Percentiles rank a stretch among this genome's conserved stretches.
Evolutionary conservation across 2,888 invertebrate genomes (phyloP).

Genomic region (Pecten maximus): DNA sequence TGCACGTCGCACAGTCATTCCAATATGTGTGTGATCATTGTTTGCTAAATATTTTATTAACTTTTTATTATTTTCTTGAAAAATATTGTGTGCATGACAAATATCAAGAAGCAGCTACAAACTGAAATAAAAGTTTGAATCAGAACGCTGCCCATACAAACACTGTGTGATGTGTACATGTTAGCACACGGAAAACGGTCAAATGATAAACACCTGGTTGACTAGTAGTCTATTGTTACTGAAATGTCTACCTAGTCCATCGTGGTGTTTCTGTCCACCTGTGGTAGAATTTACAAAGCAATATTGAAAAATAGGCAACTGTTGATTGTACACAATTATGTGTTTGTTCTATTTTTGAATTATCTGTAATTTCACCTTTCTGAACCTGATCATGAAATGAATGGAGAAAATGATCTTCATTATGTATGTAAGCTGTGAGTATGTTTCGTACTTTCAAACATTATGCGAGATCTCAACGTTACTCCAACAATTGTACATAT

Average conservation of each 20-base stretch:
- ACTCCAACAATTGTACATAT: conserved; percentile 9
- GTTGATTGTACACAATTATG: not conserved
- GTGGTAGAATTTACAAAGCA: not conserved
- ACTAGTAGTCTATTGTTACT: not conserved
- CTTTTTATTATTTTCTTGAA: conserved; percentile 31
- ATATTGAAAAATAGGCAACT: not conserved
- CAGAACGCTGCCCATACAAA: not conserved
- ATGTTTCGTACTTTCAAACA: not conserved
- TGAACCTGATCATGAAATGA: not conserved
- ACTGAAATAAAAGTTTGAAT: not conserved
- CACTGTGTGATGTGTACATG: not conserved
- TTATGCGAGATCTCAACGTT: not conserved
- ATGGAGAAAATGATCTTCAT: not conserved
- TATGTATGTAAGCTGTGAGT: not conserved
- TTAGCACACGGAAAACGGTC: not conserved
- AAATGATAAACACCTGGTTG: not conserved
- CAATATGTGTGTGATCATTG: conserved; percentile 30
- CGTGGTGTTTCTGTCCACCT: too few species aligned
- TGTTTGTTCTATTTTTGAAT: not conserved
- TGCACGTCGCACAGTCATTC: conserved; percentile 28
- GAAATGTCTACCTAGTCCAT: not conserved
- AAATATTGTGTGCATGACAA: conserved; percentile 19
- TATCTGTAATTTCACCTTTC: not conserved
- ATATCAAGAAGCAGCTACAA: conserved; percentile 2
- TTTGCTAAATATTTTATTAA: conserved; percentile 30